phyloP scores from a whole-genome alignment of 2,888 invertebrate species.

The Stenurella melanura region DNA sequence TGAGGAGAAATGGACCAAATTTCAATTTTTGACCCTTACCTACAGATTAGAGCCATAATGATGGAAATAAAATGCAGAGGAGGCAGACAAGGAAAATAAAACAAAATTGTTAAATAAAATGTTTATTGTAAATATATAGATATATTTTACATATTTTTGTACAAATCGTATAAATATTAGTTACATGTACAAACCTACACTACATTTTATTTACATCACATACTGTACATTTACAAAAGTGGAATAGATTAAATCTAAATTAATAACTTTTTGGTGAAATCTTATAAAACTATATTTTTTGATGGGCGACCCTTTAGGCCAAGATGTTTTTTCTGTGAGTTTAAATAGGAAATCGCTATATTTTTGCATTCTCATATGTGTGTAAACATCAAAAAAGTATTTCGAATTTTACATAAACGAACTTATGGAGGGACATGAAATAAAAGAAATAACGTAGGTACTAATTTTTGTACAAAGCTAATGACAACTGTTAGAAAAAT shows the following conservation, averaged over 20 bases:
- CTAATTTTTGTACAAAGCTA: too few species aligned
- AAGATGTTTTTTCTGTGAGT: too few species aligned
- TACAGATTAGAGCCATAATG: neutral
- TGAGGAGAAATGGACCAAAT: too few species aligned
- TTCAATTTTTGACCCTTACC: too few species aligned
- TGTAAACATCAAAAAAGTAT: too few species aligned
- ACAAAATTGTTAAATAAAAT: neutral
- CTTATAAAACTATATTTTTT: neutral
- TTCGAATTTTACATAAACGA: too few species aligned
- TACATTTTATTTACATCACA: constrained; percentile 41
- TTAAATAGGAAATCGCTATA: too few species aligned
- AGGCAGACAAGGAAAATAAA: neutral
- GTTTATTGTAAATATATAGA: constrained; percentile 14
- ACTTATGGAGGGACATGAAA: too few species aligned
- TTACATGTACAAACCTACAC: constrained; percentile 8
- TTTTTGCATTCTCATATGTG: too few species aligned
- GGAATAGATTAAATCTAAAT: neutral
- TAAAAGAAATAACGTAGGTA: too few species aligned
- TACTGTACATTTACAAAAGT: neutral
- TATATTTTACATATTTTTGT: neutral
- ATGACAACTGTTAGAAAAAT: too few species aligned
- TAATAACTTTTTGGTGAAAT: neutral
- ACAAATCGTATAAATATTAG: constrained; percentile 1
- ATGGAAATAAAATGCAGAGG: constrained; percentile 20
- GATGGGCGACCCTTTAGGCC: neutral